These are phyloP conservation scores for Ptychoptera albimana DNA, from an alignment of 2,888 invertebrate species.

Conservation along the genomic window DNA sequence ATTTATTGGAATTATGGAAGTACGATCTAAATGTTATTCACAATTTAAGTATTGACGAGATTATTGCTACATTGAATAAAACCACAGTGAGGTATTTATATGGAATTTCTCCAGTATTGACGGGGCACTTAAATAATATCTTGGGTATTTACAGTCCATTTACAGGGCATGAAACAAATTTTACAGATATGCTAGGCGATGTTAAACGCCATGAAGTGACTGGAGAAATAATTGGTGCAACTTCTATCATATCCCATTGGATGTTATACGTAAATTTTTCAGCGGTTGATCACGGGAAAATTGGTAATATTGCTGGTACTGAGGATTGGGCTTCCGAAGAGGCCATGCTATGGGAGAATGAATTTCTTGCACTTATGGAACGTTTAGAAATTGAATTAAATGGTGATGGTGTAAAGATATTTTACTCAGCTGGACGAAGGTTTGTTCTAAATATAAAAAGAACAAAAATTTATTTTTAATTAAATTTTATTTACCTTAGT, in stretches of 20 bases:
- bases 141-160: constrained; percentile 34
- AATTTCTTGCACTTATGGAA: constrained; percentile 35
- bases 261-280: constrained; percentile 51
- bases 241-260: constrained; percentile 45
- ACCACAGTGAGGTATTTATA: constrained; percentile 23
- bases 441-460: constrained; percentile 12
- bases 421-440: constrained; percentile 45
- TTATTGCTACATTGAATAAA: constrained; percentile 42
- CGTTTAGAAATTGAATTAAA: constrained; percentile 20
- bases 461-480: background rate
- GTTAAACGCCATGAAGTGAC: constrained; percentile 34
- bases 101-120: too few species aligned
- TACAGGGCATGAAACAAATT: constrained; percentile 48
- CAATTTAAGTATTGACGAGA: constrained; percentile 40
- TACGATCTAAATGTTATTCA: constrained; percentile 37
- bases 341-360: constrained; percentile 43
- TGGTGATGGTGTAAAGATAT: constrained; percentile 30
- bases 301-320: constrained; percentile 55
- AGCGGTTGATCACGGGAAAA: constrained; percentile 43
- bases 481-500: constrained; percentile 24
- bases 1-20: constrained; percentile 55
- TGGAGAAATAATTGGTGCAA: constrained; percentile 46
- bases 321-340: constrained; percentile 47
- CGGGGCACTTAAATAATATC: too few species aligned
- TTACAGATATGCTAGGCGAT: constrained; percentile 44